Base-by-base conservation (phyloP, 2,888 invertebrate species). In the Nycteola revayana region DNA sequence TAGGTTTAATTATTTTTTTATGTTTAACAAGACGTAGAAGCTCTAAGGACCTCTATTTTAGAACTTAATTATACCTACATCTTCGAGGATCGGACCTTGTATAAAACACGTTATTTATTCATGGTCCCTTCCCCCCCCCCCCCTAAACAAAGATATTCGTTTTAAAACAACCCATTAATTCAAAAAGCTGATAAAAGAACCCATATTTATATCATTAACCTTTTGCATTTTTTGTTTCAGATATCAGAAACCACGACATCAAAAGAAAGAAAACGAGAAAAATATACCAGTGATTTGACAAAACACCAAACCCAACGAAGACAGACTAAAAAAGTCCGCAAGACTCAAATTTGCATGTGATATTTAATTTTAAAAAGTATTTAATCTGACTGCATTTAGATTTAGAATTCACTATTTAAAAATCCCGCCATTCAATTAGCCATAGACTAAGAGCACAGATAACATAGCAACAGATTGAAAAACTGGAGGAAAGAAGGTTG, bases 261-360 rank as follows among this genome's bases (percentile, higher is more conserved):
- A 37, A n/a, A 21, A 22, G 22, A 25, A 26, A 26, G 23, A 5
- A 20, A 36, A 51, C 44, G 29, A 45, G 34, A 38, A 49, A 41
- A 42, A 50, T 48, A 49, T 35, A 56, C 38, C 36, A 5, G 21
- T 21, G 21, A 21, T 21, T n/a, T 21, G 7, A 54, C 38, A 39
- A 41, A 40, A 27, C 27, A 36, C 50, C 59, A 49, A 36, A 42
- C 53, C 25, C 49, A 51, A 49, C 38, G 56, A 29, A 46, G 44
- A 36, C 49, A 51, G 54, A 59, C 30, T 55, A 51, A 57, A 55
- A n/a, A 36, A 80, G 86, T 86, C 87, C 72, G 80, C 66, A 85
- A 59, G 87, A 88, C 86, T 86, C 31, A 72, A 87, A 87, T 79
- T 79, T 81, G 81, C 82, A 34, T 79, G 81, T 83, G 79, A 85